Conservation (phyloP, 2,888 invertebrate species). For the Rhagonycha fulva region DNA sequence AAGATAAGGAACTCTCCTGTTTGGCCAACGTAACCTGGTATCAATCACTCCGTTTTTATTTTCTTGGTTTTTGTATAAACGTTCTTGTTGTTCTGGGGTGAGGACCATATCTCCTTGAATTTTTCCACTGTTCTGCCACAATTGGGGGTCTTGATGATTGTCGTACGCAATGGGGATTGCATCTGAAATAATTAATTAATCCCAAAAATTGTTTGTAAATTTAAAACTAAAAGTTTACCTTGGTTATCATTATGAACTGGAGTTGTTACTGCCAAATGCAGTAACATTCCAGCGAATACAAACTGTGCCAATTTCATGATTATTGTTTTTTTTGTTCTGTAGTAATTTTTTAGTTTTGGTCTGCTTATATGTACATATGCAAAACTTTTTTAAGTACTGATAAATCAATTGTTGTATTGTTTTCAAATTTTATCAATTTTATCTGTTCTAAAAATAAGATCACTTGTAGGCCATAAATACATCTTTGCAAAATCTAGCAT, state of each 20-base stretch:
- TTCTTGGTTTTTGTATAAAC: neutral
- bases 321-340: neutral
- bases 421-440: too few relatives aligned
- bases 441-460: too few relatives aligned
- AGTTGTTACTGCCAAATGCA: neutral
- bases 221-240: neutral
- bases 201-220: neutral
- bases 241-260: neutral
- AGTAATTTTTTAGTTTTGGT: neutral
- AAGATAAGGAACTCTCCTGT: neutral
- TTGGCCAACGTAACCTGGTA: neutral
- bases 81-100: neutral
- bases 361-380: neutral
- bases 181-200: neutral
- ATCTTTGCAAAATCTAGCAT: too few relatives aligned
- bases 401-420: too few relatives aligned
- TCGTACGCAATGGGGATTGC: neutral
- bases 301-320: neutral
- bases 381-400: too few relatives aligned
- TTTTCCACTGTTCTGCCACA: constrained; percentile 5
- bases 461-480: too few relatives aligned
- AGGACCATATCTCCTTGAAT: constrained; percentile 4
- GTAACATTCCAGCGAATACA: neutral
- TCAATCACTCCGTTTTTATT: neutral
- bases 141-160: neutral